These are phyloP conservation scores for Orthosia cruda DNA, from an alignment of 2,888 invertebrate genomes.

Conservation along the genomic window DNA sequence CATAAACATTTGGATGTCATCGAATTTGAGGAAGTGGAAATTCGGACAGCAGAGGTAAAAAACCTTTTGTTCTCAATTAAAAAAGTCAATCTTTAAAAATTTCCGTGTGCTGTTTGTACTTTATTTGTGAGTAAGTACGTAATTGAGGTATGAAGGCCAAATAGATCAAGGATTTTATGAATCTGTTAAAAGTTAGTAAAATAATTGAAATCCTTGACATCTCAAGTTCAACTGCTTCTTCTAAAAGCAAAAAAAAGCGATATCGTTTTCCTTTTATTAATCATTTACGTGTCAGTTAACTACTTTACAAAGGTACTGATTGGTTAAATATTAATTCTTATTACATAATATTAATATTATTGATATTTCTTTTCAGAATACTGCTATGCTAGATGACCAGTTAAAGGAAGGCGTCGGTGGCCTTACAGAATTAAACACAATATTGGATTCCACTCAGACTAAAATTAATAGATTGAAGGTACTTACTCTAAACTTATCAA, in stretches of 20 bases:
- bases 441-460: slow-evolving; percentile 95
- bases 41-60: slow-evolving; percentile 85
- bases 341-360: neutral
- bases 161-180: slow-evolving; percentile 19
- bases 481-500: neutral
- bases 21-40: slow-evolving; percentile 90
- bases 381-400: slow-evolving; percentile 92
- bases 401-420: slow-evolving; percentile 94
- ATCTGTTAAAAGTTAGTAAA: neutral
- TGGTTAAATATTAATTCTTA: neutral
- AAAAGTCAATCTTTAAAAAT: neutral
- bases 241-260: neutral
- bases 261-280: neutral
- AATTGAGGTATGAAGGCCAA: neutral
- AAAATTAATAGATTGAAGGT: slow-evolving; percentile 97
- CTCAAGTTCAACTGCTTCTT: neutral
- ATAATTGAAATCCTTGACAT: neutral
- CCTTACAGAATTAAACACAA: slow-evolving; percentile 95
- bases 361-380: slow-evolving; percentile 79
- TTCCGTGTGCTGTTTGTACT: neutral
- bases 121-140: neutral
- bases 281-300: neutral
- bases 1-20: slow-evolving; percentile 90
- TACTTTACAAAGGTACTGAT: neutral
- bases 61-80: neutral